Conservation (phyloP, 2,797 vertebrate species). For the Podarcis siculus region DNA sequence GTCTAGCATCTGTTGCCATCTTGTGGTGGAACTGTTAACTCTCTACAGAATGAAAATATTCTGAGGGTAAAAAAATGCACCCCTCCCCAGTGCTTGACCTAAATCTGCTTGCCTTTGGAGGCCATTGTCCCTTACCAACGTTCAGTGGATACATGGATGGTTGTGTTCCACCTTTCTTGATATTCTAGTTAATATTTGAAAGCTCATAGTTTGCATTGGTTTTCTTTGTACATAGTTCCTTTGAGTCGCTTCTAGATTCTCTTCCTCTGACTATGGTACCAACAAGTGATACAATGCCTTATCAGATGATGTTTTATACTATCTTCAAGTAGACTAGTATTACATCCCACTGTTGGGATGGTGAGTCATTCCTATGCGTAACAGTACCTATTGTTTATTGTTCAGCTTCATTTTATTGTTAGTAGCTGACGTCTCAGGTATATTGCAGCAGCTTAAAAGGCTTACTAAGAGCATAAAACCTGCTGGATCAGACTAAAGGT, state of each 20-base stretch:
- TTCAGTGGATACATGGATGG: neutral
- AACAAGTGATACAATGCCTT: neutral
- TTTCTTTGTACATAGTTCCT: neutral
- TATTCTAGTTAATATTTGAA: neutral
- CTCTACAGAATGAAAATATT: neutral
- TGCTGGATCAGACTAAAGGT: neutral
- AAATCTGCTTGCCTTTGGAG: neutral
- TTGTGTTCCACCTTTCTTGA: neutral
- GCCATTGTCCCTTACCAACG: neutral
- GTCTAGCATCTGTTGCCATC: neutral
- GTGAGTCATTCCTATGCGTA: slow-evolving; percentile 16
- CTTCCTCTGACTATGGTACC: neutral
- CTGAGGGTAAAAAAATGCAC: neutral
- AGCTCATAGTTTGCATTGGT: neutral
- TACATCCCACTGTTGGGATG: neutral
- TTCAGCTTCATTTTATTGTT: slow-evolving; percentile 36
- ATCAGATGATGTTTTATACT: neutral
- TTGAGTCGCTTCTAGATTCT: neutral
- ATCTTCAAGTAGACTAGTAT: neutral
- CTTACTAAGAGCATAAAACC: neutral
- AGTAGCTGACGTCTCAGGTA: slow-evolving; percentile 28
- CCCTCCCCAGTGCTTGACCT: too few relatives aligned
- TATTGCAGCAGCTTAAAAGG: slow-evolving; percentile 16
- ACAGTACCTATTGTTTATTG: slow-evolving; percentile 29
- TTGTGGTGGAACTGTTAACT: neutral